Base-by-base conservation (phyloP, 2,888 invertebrate genomes). In the Acleris holmiana region DNA sequence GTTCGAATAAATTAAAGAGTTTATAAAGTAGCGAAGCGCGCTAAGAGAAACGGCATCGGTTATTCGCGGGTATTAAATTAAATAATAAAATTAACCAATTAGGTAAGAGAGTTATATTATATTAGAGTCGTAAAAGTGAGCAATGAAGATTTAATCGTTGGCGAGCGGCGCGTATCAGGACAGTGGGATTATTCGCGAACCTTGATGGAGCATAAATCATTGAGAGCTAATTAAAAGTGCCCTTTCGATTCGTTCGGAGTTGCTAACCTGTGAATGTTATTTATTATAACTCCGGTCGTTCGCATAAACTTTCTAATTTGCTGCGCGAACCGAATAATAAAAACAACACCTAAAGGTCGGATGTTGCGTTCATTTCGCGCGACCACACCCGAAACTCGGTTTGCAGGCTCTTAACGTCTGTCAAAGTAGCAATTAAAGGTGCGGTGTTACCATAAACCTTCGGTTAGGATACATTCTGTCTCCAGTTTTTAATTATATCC, bases 291-390 rank as follows among this genome's bases (percentile, higher is more conserved):
- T 83, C 76, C 79, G 79, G 76, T 82, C 81, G 83, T 84, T 82
- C 78, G 76, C 88, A 85, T 88, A 89, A 91, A 87, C 89, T 88
- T 91, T 91, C 90, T 90, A 89, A 92, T 90, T 90, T 91, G 88
- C 86, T 77, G 77, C 70, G 78, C 76, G 73, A 76, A 77, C 79
- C 76, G 80, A 76, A 79, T 82, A 86, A 90, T 86, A 89, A 91
- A 88, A 90, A 85, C 83, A 89, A 88, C 86, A 86, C 86, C 82
- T 76, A 82, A 69, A 70, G 86, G 85, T 88, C 85, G 84, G 82
- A 76, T 78, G 82, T 84, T 85, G 85, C 81, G 85, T 85, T 82
- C 79, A 81, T 85, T 86, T 83, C 79, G 82, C 78, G 77, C 85
- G 87, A 85, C 89, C 89, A 86, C 89, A 89, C 88, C 86, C 85